Evolutionary conservation across 2,797 vertebrate species (phyloP), one percentile per base, ranked within the genome.

Genomic region (Epinephelus awoara): DNA sequence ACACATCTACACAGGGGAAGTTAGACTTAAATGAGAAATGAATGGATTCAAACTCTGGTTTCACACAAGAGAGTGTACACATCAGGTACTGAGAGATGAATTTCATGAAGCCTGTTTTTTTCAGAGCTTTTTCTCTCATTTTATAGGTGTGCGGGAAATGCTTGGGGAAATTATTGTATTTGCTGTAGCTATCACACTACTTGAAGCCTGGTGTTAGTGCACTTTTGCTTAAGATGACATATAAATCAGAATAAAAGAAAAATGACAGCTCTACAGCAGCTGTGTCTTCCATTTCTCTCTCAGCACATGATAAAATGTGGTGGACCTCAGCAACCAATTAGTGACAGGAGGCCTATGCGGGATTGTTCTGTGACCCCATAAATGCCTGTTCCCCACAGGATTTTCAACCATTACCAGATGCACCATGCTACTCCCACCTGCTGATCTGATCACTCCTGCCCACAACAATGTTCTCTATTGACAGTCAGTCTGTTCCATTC

Each of bases 241-340:
- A 84, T 87, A 64, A 88, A 86, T 87, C 75, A 47, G 51, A 65
- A 83, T 79, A 44, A 90, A 88, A 77, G 69, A 86, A 76, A 67
- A 61, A 85, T 88, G 85, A 67, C 44, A 38, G 18, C 51, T 69
- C 63, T 58, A 21, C 50, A n/a, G 67, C 25, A n/a, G 38, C 74
- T 59, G 13, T 69, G 34, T 34, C 34, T 42, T 42, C 68, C 68
- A 66, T 69, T 64, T 70, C 79, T 76, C 69, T 71, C 23, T 29
- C 46, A 78, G 74, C 17, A 4, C 13, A 54, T 44, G 61, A 79
- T 56, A 49, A 73, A 55, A 69, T 29, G n/a, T 55, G 51, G 58
- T 51, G 50, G 61, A 77, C 50, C 68, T 76, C 56, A 46, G 61
- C 61, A 67, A 59, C 77, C 77, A 80, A 77, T 82, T 84, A 89